A percentile compares a stretch with the other conserved stretches of the same genome.
Evolutionary conservation across 92 coral and sea anemone genomes (phyloP).

Genomic region (Actinernus sp.): DNA sequence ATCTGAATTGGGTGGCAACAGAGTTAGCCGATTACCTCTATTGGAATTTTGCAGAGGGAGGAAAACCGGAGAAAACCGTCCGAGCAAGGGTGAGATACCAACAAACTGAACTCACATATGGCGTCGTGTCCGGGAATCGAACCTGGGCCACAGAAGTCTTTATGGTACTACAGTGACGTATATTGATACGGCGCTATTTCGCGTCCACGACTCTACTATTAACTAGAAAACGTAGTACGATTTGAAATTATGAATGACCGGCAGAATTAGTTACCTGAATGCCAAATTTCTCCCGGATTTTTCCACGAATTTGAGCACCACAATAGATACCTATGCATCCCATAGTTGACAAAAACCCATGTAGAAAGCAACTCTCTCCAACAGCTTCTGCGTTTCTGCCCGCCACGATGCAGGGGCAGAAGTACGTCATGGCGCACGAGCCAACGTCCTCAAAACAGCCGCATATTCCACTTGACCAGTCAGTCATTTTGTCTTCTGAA

Average conservation of each 20-base stretch:
- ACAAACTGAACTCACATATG: too few species aligned
- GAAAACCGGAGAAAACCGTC: too few species aligned
- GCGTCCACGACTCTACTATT: too few species aligned
- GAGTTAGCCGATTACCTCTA: too few species aligned
- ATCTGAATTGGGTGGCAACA: too few species aligned
- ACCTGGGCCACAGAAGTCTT: too few species aligned
- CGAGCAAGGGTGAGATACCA: too few species aligned
- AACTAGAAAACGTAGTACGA: background rate
- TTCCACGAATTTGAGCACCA: constrained; percentile 62
- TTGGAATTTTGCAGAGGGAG: too few species aligned
- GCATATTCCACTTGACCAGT: constrained; percentile 69
- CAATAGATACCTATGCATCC: constrained; percentile 69
- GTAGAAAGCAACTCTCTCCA: constrained; percentile 58
- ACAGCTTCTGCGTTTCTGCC: constrained; percentile 66
- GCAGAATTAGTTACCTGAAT: constrained; percentile 64
- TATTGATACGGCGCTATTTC: too few species aligned
- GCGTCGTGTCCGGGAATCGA: too few species aligned
- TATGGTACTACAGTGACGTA: too few species aligned
- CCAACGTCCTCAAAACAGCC: constrained; percentile 67
- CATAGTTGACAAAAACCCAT: constrained; percentile 52
- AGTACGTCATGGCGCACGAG: constrained; percentile 40
- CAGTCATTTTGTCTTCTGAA: constrained; percentile 45
- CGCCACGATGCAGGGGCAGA: constrained; percentile 70
- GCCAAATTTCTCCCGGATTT: constrained; percentile 52
- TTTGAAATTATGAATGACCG: background rate